Conservation (phyloP, 2,797 vertebrate species). For the Triplophysa bombifrons region DNA sequence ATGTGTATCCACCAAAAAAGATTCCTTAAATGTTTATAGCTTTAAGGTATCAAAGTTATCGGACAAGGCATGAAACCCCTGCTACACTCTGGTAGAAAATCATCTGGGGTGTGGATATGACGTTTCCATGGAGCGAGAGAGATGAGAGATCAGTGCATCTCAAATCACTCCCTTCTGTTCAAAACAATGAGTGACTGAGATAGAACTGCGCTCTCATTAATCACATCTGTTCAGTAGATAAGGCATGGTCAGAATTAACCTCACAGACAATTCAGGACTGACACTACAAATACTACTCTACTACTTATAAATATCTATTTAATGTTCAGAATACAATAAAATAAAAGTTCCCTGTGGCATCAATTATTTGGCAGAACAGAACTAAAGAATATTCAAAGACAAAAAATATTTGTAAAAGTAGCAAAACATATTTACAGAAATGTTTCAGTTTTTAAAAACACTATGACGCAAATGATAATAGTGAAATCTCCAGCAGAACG, state of each 20-base stretch:
- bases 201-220: slow-evolving; percentile 36
- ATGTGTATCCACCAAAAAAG: slow-evolving; percentile 27
- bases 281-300: slow-evolving; percentile 59
- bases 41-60: slow-evolving; percentile 8
- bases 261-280: slow-evolving; percentile 55
- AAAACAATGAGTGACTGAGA: slow-evolving; percentile 24
- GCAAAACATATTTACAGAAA: slow-evolving; percentile 83
- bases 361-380: slow-evolving; percentile 70
- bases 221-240: slow-evolving; percentile 52
- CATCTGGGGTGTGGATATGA: slow-evolving; percentile 16
- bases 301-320: slow-evolving; percentile 55
- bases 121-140: neutral
- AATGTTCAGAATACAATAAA: slow-evolving; percentile 53
- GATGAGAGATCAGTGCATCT: slow-evolving; percentile 15
- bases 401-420: slow-evolving; percentile 65
- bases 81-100: slow-evolving; percentile 31
- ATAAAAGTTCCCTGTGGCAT: slow-evolving; percentile 65
- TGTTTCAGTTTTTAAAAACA: slow-evolving; percentile 86
- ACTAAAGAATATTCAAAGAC: slow-evolving; percentile 55
- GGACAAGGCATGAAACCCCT: slow-evolving; percentile 38
- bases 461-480: slow-evolving; percentile 79
- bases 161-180: slow-evolving; percentile 27
- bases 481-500: slow-evolving; percentile 68
- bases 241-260: slow-evolving; percentile 54
- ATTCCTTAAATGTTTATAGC: neutral